phyloP scores from a whole-genome alignment of 2,888 invertebrate genomes.

The Rhamphomyia laevipes region DNA sequence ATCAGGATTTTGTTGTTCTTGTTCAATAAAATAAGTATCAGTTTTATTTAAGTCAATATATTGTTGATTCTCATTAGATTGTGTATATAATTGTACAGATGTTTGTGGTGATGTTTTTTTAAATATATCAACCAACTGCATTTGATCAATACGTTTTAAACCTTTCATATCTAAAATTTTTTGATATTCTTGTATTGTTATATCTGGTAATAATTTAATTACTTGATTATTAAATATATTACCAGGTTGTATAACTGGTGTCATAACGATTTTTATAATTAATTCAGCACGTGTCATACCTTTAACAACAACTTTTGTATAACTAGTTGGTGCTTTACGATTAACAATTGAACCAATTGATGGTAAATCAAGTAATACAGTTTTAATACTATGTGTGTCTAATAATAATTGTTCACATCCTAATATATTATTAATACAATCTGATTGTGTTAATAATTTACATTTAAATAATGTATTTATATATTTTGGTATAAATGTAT shows the following conservation, averaged over 20 bases:
- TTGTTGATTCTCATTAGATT: neutral
- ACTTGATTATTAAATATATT: slow-evolving; percentile 82
- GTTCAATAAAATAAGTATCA: neutral
- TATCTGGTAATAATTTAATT: slow-evolving; percentile 78
- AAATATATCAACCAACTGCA: slow-evolving; percentile 45
- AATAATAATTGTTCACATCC: slow-evolving; percentile 91
- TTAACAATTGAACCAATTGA: slow-evolving; percentile 81
- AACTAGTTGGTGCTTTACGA: slow-evolving; percentile 81
- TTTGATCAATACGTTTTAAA: slow-evolving; percentile 46
- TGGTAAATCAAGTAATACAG: slow-evolving; percentile 86
- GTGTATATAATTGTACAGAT: neutral
- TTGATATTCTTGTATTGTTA: slow-evolving; percentile 81
- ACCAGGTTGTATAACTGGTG: slow-evolving; percentile 63
- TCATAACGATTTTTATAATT: slow-evolving; percentile 97
- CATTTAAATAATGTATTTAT: slow-evolving; percentile 84
- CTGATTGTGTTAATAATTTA: slow-evolving; percentile 54
- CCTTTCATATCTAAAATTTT: slow-evolving; percentile 94
- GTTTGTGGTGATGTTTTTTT: slow-evolving; percentile 33
- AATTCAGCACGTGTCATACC: slow-evolving; percentile 97
- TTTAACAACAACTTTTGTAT: slow-evolving; percentile 58
- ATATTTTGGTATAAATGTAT: slow-evolving; percentile 90
- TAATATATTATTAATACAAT: slow-evolving; percentile 39
- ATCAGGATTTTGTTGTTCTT: neutral
- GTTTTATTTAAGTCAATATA: neutral
- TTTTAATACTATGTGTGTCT: slow-evolving; percentile 90